Evolutionary conservation across 2,113 vertebrate species (phyloP), one percentile per base, ranked within the genome.

Genomic region (Ptychochromis oligacanthus): DNA sequence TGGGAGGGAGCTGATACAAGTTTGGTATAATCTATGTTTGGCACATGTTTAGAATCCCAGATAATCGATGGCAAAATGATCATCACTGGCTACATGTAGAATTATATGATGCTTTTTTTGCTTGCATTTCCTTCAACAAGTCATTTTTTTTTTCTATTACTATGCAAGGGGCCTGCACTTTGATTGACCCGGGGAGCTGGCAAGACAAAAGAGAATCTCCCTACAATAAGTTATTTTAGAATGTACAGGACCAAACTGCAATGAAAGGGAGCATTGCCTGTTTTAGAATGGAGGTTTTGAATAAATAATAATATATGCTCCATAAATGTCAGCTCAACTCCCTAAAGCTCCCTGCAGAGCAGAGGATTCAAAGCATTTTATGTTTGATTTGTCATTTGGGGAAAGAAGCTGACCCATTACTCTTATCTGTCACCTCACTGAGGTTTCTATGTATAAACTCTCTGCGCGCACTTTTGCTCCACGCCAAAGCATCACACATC

Each of bases 391-490:
- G 60, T 81, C 84, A 80, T 84, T 75, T 46, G 72, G 67, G 67
- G 84, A 75, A 72, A 64, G 18, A 61, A 59, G 86, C 10, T 14
- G n/a, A 14, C 59, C 67, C 20, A 20, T 77, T 28, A 28, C 52
- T 88, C 34, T 7, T 36, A 31, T 65, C 77, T 75, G 58, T 87
- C 56, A 76, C 64, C 22, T 67, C 60, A 26, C 54, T 75, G 72
- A 49, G 75, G 52, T 60, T 77, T 60, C 52, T 77, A 28, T 76
- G 79, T 36, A 55, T 70, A 77, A 82, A 83, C 60, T 77, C 56
- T 20, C 56, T n/a, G 77, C 64, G 83, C 81, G 85, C 75, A 87
- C 82, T 83, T 87, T 72, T 84, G 62, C 80, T 81, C 77, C 36
- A 15, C 65, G 77, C 38, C 62, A 80, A 74, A 88, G 64, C 15